Evolutionary conservation across 2,113 vertebrate species (phyloP).

Genomic region (Cebus imitator): DNA sequence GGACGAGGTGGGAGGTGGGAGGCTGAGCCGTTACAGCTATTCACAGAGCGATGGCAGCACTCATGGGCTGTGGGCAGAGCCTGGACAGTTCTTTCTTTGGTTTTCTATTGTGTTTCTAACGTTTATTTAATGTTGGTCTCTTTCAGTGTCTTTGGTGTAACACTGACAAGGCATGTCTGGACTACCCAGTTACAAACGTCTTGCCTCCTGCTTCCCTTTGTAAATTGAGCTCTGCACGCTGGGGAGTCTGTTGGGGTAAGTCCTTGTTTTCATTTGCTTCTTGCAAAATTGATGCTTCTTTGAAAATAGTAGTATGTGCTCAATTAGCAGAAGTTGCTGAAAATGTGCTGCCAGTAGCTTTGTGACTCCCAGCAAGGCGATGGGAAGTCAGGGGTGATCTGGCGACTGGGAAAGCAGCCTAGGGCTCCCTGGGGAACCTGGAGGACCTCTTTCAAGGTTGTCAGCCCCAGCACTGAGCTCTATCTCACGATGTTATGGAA

Average conservation of each 20-base stretch:
- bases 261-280: background rate
- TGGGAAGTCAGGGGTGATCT: accelerated
- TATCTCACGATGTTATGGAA: accelerated
- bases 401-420: too few species aligned
- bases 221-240: constrained; percentile 90
- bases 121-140: background rate
- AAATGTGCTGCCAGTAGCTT: background rate
- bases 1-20: background rate
- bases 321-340: background rate
- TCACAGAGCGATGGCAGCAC: background rate
- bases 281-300: background rate
- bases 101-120: accelerated
- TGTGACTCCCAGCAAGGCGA: background rate
- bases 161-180: constrained; percentile 84
- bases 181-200: constrained; percentile 90
- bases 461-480: background rate
- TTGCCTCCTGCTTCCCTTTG: constrained; percentile 89
- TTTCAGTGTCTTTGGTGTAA: constrained; percentile 96
- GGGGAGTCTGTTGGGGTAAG: constrained; percentile 97
- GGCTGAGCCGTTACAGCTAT: accelerated
- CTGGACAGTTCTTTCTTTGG: background rate
- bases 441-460: accelerated
- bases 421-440: background rate
- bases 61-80: too few species aligned
- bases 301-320: background rate